Evolutionary conservation across 1,140 invertebrate genomes (phyloP).

Genomic region (Drosophila kepulauana): DNA sequence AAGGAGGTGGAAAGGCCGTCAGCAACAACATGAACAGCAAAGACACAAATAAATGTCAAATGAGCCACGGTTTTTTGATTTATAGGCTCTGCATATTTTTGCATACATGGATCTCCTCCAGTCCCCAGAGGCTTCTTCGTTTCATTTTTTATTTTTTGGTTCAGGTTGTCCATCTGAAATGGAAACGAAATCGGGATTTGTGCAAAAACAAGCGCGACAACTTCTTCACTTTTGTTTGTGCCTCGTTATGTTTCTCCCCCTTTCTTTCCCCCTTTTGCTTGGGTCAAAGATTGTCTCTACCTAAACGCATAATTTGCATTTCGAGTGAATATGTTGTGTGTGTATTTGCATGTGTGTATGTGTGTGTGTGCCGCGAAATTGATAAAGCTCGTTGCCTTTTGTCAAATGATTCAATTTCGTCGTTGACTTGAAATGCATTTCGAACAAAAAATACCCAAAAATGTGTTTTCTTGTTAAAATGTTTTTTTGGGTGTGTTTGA

Average conservation of each 20-base stretch:
- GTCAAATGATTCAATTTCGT: constrained; percentile 79
- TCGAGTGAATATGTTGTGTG: constrained; percentile 31
- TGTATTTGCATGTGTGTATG: too few species aligned
- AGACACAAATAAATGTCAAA: constrained; percentile 44
- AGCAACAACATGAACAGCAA: constrained; percentile 14
- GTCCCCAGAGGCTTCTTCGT: not conserved
- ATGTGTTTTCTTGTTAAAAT: constrained; percentile 59
- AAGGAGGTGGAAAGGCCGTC: not conserved
- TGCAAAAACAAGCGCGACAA: constrained; percentile 31
- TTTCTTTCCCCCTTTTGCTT: constrained; percentile 13
- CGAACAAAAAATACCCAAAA: constrained; percentile 13
- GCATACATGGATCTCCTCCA: constrained; percentile 25
- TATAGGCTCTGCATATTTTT: constrained; percentile 54
- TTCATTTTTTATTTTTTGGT: not conserved
- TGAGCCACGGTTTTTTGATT: constrained; percentile 52
- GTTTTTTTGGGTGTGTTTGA: constrained; percentile 60
- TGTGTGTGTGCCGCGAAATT: constrained; percentile 26
- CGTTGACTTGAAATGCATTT: constrained; percentile 72
- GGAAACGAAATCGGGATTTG: constrained; percentile 9
- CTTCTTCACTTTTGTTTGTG: constrained; percentile 26
- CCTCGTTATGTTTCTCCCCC: not conserved
- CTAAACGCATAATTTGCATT: constrained; percentile 79
- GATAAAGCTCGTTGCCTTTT: constrained; percentile 54
- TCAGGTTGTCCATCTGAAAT: constrained; percentile 21
- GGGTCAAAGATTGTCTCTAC: constrained; percentile 50